These are phyloP conservation scores for Cephus sareptanus DNA, from an alignment of 2,888 invertebrate genomes.

Conservation along the genomic window DNA sequence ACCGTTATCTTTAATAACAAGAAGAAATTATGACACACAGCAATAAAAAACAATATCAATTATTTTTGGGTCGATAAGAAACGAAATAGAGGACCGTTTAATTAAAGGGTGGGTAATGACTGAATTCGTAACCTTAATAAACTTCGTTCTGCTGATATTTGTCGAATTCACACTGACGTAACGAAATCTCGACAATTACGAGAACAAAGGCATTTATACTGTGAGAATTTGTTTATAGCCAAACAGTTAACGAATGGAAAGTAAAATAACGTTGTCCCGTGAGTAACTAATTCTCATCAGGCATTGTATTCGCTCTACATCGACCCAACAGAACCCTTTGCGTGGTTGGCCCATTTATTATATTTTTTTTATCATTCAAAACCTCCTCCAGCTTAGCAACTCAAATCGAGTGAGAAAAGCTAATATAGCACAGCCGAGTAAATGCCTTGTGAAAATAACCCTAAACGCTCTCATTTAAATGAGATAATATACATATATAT, in stretches of 20 bases:
- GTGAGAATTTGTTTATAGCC: not conserved
- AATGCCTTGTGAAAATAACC: slow-evolving; percentile 10
- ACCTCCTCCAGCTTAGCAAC: slow-evolving; percentile 8
- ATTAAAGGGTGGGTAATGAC: not conserved
- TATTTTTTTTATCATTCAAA: slow-evolving; percentile 22
- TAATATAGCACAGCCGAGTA: slow-evolving; percentile 1
- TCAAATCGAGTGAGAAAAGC: slow-evolving; percentile 11
- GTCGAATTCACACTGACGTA: not conserved
- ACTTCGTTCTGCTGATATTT: not conserved
- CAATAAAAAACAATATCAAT: not conserved
- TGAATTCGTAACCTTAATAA: not conserved
- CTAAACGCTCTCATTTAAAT: slow-evolving; percentile 5
- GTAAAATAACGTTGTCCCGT: slow-evolving; percentile 14
- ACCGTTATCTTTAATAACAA: not conserved
- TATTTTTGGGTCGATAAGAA: not conserved
- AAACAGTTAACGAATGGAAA: slow-evolving; percentile 9
- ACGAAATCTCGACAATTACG: not conserved
- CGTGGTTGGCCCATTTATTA: slow-evolving; percentile 23
- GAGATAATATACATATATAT: no score
- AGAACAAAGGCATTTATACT: not conserved
- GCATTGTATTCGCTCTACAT: slow-evolving; percentile 14
- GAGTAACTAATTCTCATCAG: slow-evolving; percentile 20
- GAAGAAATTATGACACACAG: not conserved
- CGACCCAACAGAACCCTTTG: slow-evolving; percentile 7
- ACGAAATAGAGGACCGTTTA: not conserved